A percentile compares a stretch with the other conserved stretches of the same genome.
These are phyloP conservation scores for Pristionchus mayeri DNA, from an alignment of 2,888 invertebrate genomes.

Conservation along the genomic window DNA sequence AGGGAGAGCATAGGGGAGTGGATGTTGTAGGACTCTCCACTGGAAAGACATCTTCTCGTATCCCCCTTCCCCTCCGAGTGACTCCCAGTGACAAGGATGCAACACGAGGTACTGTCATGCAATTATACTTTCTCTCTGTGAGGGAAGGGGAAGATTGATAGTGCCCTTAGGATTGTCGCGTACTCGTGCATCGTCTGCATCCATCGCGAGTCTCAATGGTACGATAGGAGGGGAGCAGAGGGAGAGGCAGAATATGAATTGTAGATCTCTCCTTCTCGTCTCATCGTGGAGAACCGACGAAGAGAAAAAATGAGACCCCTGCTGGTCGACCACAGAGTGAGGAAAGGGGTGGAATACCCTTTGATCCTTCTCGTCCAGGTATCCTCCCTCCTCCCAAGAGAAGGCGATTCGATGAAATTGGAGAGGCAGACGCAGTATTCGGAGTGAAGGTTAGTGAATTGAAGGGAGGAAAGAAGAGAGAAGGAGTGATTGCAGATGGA, in stretches of 20 bases:
- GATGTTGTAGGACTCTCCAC: too few species aligned
- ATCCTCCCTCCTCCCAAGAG: neutral
- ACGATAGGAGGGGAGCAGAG: neutral
- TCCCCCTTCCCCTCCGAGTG: neutral
- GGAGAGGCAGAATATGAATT: neutral
- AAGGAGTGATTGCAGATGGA: neutral
- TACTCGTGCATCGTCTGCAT: neutral
- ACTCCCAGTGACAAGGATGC: neutral
- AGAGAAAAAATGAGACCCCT: neutral
- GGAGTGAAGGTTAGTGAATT: neutral
- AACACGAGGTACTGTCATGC: too few species aligned
- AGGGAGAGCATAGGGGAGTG: neutral
- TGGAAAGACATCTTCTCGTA: too few species aligned
- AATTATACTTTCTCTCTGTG: too few species aligned
- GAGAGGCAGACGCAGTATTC: conserved; percentile 5
- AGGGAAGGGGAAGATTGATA: too few species aligned
- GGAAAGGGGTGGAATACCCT: neutral
- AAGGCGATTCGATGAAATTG: neutral
- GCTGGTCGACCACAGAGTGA: neutral
- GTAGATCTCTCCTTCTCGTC: conserved; percentile 16
- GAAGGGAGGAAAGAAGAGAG: neutral
- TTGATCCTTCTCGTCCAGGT: neutral
- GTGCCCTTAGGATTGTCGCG: neutral
- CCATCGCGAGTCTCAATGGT: conserved; percentile 9
- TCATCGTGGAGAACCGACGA: neutral